A percentile compares a stretch with the other conserved stretches of the same genome.
phyloP scores from a whole-genome alignment of 2,888 invertebrate species.

The Pandemis cinnamomeana region DNA sequence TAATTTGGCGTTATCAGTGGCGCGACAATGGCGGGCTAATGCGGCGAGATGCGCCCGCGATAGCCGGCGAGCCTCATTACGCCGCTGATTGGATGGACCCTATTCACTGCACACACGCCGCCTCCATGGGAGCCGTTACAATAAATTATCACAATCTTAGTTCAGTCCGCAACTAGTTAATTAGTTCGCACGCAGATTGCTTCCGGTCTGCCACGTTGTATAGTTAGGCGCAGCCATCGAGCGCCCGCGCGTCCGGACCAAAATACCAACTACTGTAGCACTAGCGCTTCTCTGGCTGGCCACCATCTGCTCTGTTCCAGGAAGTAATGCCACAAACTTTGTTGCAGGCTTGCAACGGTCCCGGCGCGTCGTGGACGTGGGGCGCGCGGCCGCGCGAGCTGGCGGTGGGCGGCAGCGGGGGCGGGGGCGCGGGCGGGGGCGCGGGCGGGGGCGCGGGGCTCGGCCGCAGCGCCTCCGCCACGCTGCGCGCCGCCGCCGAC shows the following conservation, averaged over 20 bases:
- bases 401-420: slow-evolving; percentile 53
- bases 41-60: slow-evolving; percentile 54
- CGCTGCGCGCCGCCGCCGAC: slow-evolving; percentile 74
- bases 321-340: neutral
- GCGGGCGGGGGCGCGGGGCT: slow-evolving; percentile 60
- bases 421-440: slow-evolving; percentile 44
- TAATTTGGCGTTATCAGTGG: slow-evolving; percentile 51
- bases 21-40: slow-evolving; percentile 55
- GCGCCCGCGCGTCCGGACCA: too few species aligned
- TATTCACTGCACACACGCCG: slow-evolving; percentile 30
- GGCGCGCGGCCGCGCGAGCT: slow-evolving; percentile 78
- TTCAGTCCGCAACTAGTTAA: slow-evolving; percentile 37
- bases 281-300: neutral
- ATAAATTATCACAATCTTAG: slow-evolving; percentile 47
- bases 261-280: too few species aligned
- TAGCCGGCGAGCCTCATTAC: slow-evolving; percentile 49
- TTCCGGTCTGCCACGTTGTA: slow-evolving; percentile 23
- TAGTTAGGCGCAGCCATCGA: slow-evolving; percentile 23
- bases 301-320: too few species aligned
- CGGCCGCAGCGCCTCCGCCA: slow-evolving; percentile 79
- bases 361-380: slow-evolving; percentile 84
- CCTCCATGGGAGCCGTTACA: slow-evolving; percentile 44
- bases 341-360: slow-evolving; percentile 80
- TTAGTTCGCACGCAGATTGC: slow-evolving; percentile 38
- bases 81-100: slow-evolving; percentile 49